Evolutionary conservation across 2,797 vertebrate genomes (phyloP).

Genomic region (Eospalax fontanierii): DNA sequence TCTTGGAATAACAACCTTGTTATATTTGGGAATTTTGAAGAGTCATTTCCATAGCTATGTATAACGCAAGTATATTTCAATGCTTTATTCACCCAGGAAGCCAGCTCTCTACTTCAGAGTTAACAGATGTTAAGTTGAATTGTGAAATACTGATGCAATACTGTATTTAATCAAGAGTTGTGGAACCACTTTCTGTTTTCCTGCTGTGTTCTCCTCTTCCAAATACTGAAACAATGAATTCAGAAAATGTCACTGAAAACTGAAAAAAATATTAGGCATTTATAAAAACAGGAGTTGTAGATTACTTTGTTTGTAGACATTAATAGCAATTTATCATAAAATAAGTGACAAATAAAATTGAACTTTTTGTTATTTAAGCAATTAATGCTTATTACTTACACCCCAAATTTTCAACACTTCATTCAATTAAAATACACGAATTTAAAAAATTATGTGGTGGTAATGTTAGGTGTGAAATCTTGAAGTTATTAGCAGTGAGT

Average conservation of each 20-base stretch:
- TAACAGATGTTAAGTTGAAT: slow-evolving; percentile 79
- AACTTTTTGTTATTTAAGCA: slow-evolving; percentile 55
- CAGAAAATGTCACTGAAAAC: slow-evolving; percentile 1
- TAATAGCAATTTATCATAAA: slow-evolving; percentile 3
- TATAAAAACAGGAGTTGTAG: slow-evolving; percentile 7
- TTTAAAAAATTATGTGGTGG: slow-evolving; percentile 17
- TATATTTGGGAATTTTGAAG: slow-evolving; percentile 21
- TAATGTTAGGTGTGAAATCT: slow-evolving; percentile 46
- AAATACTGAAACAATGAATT: slow-evolving; percentile 32
- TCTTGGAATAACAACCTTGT: not conserved
- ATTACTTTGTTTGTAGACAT: slow-evolving; percentile 55
- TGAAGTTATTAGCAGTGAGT: slow-evolving; percentile 34
- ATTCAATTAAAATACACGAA: slow-evolving; percentile 36
- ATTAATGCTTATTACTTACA: slow-evolving; percentile 2
- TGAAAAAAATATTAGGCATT: not conserved
- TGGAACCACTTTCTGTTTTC: slow-evolving; percentile 1
- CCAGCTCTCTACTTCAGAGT: slow-evolving; percentile 68
- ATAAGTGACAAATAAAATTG: slow-evolving; percentile 36
- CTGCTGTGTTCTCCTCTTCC: not conserved
- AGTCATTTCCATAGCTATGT: slow-evolving; percentile 41
- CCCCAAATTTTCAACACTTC: slow-evolving; percentile 38
- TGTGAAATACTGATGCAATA: slow-evolving; percentile 67
- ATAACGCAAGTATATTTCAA: slow-evolving; percentile 38
- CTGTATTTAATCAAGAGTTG: slow-evolving; percentile 22
- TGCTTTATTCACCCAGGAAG: slow-evolving; percentile 60